Evolutionary conservation across 2,888 invertebrate species (phyloP), one percentile per base, ranked within the genome.

Genomic region (Enoplolaimus lenunculus): DNA sequence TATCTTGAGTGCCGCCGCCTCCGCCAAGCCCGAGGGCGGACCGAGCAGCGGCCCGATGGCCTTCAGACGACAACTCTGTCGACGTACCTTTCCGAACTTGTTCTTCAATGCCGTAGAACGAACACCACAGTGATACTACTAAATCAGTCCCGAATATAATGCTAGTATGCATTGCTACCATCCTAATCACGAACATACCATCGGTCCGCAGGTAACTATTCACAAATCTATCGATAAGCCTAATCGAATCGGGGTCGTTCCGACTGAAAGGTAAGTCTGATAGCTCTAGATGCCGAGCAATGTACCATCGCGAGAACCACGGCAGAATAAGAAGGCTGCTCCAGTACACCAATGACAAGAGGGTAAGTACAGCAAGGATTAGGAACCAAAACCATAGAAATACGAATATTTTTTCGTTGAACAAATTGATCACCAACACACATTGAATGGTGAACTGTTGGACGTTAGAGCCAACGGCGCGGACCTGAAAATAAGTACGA

Each of bases 371-470:
- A 21, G 71, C 71, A 30, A 79, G 74, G 26, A 76, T 70, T n/a
- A 76, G 66, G 71, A 76, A 79, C 79, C 79, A 77, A 0, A 75
- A 79, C 78, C 78, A 79, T 1, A 79, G 74, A 59, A 79, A 72
- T 26, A 79, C 75, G 72, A 79, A 79, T 35, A 79, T 79, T 68
- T 77, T 78, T 71, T 78, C 79, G 69, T 77, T 79, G 75, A 79
- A 79, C 66, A 79, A 77, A 74, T 79, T 79, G 72, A 79, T 79
- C 29, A 79, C 79, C 16, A 79, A 75, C 1, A 79, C 79, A 68
- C 79, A 79, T 73, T 79, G 79, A 3, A 79, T 77, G 0, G 77
- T 78, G 72, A 79, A 78, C 72, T 77, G 75, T 74, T 79, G 79
- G 70, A 79, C 78, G 73, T 79, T 79, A n/a, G 34, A 34, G 3